Percentiles rank a stretch among this genome's conserved stretches.
phyloP scores from a whole-genome alignment of 2,888 invertebrate species.

The Hoplodrina ambigua region DNA sequence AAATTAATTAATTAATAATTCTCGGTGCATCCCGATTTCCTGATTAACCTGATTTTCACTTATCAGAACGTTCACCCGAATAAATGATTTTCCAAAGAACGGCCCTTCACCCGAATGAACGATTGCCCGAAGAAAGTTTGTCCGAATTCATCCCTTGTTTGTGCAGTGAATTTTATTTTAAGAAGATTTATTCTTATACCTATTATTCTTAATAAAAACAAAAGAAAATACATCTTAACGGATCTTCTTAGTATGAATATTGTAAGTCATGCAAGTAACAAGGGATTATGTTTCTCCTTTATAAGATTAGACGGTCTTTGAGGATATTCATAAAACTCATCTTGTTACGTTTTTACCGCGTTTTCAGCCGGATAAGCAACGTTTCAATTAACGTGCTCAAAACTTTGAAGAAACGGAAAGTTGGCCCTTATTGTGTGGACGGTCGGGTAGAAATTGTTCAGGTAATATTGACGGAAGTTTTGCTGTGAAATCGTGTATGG shows the following conservation, averaged over 20 bases:
- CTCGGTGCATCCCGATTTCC: no score
- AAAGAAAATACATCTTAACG: slow-evolving; percentile 19
- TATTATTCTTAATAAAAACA: neutral
- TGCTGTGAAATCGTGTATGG: neutral
- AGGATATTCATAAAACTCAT: slow-evolving; percentile 66
- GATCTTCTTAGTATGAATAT: slow-evolving; percentile 25
- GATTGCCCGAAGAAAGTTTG: no score
- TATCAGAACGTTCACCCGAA: no score
- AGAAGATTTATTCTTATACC: neutral
- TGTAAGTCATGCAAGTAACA: slow-evolving; percentile 64
- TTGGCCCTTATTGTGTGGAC: slow-evolving; percentile 41
- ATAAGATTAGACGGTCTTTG: slow-evolving; percentile 68
- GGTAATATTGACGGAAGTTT: slow-evolving; percentile 14
- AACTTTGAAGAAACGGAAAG: slow-evolving; percentile 63
- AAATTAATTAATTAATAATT: no score
- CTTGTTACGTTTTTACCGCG: slow-evolving; percentile 63
- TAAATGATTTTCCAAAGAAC: no score
- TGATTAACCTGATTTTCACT: no score
- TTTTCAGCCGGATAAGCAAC: slow-evolving; percentile 64
- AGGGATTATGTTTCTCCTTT: slow-evolving; percentile 61
- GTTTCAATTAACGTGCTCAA: slow-evolving; percentile 69
- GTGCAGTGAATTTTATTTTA: no score
- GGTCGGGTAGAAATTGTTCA: slow-evolving; percentile 20
- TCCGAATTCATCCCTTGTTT: no score
- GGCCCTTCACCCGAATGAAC: no score